Evolutionary conservation across 2,113 vertebrate genomes (phyloP).

Genomic region (Spheniscus mendiculus): DNA sequence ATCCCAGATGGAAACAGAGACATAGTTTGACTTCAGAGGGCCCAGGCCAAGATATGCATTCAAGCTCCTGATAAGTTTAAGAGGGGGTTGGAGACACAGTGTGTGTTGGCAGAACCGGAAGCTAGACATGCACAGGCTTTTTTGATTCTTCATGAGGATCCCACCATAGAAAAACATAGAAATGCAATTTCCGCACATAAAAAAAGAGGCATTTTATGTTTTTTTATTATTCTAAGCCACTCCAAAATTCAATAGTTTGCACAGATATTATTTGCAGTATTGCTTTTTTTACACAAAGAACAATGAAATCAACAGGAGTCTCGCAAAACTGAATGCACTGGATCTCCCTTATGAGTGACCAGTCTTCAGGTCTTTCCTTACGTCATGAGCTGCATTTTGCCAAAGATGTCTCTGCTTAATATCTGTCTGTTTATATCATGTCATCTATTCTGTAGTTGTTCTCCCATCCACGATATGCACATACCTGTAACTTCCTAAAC

Average conservation of each 20-base stretch:
- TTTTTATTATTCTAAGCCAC: neutral
- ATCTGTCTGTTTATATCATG: neutral
- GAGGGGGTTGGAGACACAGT: neutral
- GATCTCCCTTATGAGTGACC: neutral
- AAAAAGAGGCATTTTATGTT: neutral
- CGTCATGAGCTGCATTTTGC: neutral
- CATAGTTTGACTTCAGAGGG: conserved; percentile 5
- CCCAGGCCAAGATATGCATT: neutral
- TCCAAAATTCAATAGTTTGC: neutral
- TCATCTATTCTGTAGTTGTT: neutral
- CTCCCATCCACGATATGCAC: neutral
- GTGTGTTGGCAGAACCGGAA: neutral
- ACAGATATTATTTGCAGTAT: neutral
- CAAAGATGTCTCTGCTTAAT: neutral
- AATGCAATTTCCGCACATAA: neutral
- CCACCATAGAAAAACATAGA: neutral
- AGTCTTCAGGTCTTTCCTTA: neutral
- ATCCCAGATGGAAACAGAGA: conserved; percentile 20
- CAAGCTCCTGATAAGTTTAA: neutral
- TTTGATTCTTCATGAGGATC: neutral
- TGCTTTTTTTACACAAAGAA: neutral
- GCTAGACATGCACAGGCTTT: neutral
- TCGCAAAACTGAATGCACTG: neutral
- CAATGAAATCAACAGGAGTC: neutral
- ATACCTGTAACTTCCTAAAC: neutral